Percentiles rank a stretch among this genome's conserved stretches.
phyloP scores from a whole-genome alignment of 1,140 invertebrate species.

The Ericerus pela region DNA sequence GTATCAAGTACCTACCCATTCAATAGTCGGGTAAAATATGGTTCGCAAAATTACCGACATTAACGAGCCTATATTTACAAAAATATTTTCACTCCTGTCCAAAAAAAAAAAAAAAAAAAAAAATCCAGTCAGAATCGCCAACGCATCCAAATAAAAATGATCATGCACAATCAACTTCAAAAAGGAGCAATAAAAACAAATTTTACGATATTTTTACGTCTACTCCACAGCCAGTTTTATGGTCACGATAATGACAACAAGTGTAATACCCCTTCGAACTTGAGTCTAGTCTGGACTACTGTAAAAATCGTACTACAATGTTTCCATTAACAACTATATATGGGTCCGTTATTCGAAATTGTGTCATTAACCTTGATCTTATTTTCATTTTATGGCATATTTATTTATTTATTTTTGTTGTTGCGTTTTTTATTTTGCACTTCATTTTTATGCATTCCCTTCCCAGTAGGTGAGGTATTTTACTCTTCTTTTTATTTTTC shows the following conservation, averaged over 20 bases:
- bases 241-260: slow-evolving; percentile 10
- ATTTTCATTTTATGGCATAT: not conserved
- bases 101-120: no score
- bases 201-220: slow-evolving; percentile 12
- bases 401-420: no score
- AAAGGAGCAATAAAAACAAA: slow-evolving; percentile 10
- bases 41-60: no score
- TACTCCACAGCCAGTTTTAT: slow-evolving; percentile 8
- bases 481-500: no score
- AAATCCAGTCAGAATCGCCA: not conserved
- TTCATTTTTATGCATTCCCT: no score
- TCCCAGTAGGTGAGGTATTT: no score
- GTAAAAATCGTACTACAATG: slow-evolving; percentile 1
- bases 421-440: no score
- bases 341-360: not conserved
- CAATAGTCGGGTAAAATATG: no score
- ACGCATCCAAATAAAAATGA: not conserved
- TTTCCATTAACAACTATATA: slow-evolving; percentile 1
- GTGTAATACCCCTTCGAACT: slow-evolving; percentile 9
- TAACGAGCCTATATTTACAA: no score
- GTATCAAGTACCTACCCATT: no score
- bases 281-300: slow-evolving; percentile 9
- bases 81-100: no score
- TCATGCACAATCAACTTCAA: slow-evolving; percentile 2
- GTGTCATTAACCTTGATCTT: slow-evolving; percentile 9